A percentile compares a stretch with the other conserved stretches of the same genome.
Conservation (phyloP, 2,113 vertebrate genomes). For the Pampusana beccarii region DNA sequence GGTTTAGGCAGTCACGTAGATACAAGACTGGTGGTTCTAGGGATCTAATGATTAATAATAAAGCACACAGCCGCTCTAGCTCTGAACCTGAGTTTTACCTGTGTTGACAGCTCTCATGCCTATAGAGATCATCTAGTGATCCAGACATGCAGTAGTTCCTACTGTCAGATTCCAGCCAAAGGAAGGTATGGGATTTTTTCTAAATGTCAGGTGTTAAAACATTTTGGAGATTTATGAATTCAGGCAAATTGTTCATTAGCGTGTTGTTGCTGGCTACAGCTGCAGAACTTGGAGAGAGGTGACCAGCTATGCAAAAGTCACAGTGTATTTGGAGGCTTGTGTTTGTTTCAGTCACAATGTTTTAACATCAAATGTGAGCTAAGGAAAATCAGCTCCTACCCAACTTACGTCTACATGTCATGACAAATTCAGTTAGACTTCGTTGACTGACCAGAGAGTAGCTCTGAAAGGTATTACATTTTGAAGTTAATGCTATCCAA, state of each 20-base stretch:
- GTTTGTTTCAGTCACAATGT: conserved; percentile 17
- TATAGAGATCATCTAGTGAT: neutral
- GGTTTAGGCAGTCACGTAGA: neutral
- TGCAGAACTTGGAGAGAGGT: neutral
- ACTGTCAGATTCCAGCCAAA: neutral
- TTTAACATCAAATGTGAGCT: conserved; percentile 9
- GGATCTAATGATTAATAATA: neutral
- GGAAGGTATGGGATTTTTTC: neutral
- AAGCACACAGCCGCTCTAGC: neutral
- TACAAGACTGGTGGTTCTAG: neutral
- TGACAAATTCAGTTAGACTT: neutral
- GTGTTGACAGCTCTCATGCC: neutral
- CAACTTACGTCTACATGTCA: neutral
- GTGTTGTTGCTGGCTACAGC: neutral
- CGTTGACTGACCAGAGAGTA: neutral
- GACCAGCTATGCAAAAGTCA: neutral
- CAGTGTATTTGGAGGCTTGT: neutral
- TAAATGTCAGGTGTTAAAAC: neutral
- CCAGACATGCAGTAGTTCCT: neutral
- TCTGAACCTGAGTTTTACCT: neutral
- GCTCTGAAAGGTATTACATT: conserved; percentile 2
- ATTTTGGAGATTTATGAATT: neutral
- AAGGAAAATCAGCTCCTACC: neutral
- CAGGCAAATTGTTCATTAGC: neutral
- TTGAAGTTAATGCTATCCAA: neutral